phyloP scores from a whole-genome alignment of 2,888 invertebrate genomes.

The Smittia sp. region DNA sequence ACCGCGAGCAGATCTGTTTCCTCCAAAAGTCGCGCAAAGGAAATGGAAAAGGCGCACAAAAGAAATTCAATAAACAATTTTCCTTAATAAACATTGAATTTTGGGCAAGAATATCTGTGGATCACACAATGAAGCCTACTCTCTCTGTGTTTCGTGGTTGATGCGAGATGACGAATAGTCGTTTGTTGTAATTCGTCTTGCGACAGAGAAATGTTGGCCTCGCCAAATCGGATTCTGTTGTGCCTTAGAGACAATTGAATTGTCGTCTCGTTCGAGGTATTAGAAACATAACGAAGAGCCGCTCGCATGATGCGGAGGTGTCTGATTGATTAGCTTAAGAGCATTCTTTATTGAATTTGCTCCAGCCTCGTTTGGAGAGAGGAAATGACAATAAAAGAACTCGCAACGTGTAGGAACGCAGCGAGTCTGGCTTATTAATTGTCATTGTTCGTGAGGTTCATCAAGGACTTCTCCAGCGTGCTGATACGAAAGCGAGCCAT shows the following conservation, averaged over 20 bases:
- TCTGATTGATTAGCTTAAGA: conserved; percentile 17
- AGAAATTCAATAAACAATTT: conserved; percentile 22
- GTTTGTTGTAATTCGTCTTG: conserved; percentile 22
- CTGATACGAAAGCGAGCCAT: background rate
- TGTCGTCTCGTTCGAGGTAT: background rate
- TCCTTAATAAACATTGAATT: conserved; percentile 9
- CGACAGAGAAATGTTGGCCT: background rate
- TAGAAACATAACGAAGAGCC: background rate
- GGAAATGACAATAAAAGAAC: conserved; percentile 27
- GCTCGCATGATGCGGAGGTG: background rate
- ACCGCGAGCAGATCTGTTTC: background rate
- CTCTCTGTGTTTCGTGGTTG: background rate
- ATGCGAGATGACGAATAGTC: conserved; percentile 8
- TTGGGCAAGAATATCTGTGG: conserved; percentile 15
- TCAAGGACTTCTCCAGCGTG: background rate
- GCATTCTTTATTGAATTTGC: conserved; percentile 10
- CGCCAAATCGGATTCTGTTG: background rate
- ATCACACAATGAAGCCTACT: conserved; percentile 6
- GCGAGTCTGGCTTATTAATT: conserved; percentile 14
- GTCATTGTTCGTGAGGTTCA: conserved; percentile 3
- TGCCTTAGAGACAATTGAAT: conserved; percentile 10
- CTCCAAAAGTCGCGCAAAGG: background rate
- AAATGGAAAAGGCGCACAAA: conserved; percentile 5
- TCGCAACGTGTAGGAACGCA: background rate
- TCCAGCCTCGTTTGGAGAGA: background rate